Base-by-base conservation (phyloP, 1,140 invertebrate species). In the Drosophila lowei region DNA sequence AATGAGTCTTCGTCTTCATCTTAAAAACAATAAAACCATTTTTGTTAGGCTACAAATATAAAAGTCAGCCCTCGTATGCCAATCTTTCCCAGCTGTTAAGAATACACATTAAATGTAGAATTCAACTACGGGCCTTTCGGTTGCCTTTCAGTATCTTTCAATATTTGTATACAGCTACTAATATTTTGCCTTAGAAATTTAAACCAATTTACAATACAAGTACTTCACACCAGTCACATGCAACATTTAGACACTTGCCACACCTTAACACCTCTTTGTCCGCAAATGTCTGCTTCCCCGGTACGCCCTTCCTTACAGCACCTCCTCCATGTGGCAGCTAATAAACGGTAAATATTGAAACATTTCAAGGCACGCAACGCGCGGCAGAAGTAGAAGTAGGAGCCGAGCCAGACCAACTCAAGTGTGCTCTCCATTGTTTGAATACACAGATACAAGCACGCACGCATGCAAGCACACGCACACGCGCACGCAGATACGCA, bases 311-410 rank as follows among this genome's bases (percentile, higher is more conserved):
- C 8, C 8, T 8, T 28, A 13, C 25, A 11, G 30, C 30, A 11
- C 67, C 28, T 13, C 23, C 58, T 21, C 52, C 47, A 38, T 67
- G 23, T 74, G 53, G 65, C 79, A 79, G 80, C 79, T 85, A 85
- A 85, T 84, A 84, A 84, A 76, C 60, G 66, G 76, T 47, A 84
- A 84, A 84, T 85, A 84, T 84, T 84, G 80, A 79, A 84, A 84
- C 80, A 77, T 84, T 83, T 72, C 63, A 61, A 71, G 61, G 65
- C 79, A 79, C 79, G 79, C 79, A 79, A 84, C 62, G 43, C 60
- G 56, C 61, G 49, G 43, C 61, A 30, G 68, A 13, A 50, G 23
- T 38, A 23, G 34, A 11, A 38, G 34, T 42, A 56, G 21, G 13
- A 66, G 62, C 47, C 49, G 52, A 56, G 50, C 64, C 53, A 53